Evolutionary conservation across 2,113 vertebrate genomes (phyloP), one percentile per base, ranked within the genome.

Genomic region (Nannobrachium achirus): DNA sequence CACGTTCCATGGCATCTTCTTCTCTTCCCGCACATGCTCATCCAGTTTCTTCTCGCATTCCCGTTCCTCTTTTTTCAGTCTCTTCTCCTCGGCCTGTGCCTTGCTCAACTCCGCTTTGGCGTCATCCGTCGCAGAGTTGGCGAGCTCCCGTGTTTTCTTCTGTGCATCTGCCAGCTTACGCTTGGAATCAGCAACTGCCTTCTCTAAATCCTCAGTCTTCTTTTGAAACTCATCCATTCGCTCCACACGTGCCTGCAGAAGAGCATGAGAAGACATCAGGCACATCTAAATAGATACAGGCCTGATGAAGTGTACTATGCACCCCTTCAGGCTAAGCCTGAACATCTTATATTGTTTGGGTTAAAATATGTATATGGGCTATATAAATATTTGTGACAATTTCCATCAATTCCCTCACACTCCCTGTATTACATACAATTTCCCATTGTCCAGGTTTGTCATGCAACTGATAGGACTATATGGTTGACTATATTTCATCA

Each of bases 1-100:
- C 38, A 98, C 96, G 0, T 98, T 99, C 97, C 97, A 98, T 0
- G 97, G 96, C 95, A 95, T 93, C 85, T 91, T 97, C 86, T 95
- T 98, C 86, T 98, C 97, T 39, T 98, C 96, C 42, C 90, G 89
- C 18, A 82, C 72, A 70, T 95, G 83, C 5, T 95, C 93, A 0
- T 94, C 92, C 42, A 94, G 0, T 66, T 96, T 98, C 76, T 88
- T 94, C 66, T 93, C 91, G 87, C 89, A 95, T 1, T 85, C 89
- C 0, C 87, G 89, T 75, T 98, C 95, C 63, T 98, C 96, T n/a
- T 90, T 96, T 5, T 80, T 92, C 64, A 97, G 89, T 80, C 94
- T 95, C 75, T 95, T 95, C 0, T 94, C 94, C 73, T 98, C 95
- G 0, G 86, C 79, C 78, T 93, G 93, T 4, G 92, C 85, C 58